Evolutionary conservation across 2,888 invertebrate genomes (phyloP), one percentile per base, ranked within the genome.

Genomic region (Gari tellinella): DNA sequence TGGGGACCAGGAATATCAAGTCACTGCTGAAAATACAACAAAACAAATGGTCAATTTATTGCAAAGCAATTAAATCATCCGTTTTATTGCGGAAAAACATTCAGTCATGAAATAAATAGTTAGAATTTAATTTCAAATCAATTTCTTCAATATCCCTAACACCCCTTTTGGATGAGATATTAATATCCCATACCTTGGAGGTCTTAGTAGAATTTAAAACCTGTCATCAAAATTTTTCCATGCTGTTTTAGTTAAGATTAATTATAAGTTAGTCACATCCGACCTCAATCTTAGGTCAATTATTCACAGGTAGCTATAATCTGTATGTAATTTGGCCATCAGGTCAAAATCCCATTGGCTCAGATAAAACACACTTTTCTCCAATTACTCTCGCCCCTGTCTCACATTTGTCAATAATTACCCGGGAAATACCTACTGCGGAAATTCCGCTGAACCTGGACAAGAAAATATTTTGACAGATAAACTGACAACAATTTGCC

Each of bases 281-380:
- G 38, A 23, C n/a, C 43, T 23, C 26, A 58, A 45, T 31, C 52
- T 51, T 21, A 26, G 43, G 37, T 46, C 58, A 58, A 69, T 58
- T 58, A 63, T 56, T 53, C 43, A 45, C 52, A 58, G 58, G 63
- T 69, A 31, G 46, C 7, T 23, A 15, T 17, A 26, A 55, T 62
- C 62, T 58, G 58, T 45, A 45, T 46, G 25, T 15, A 41, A 51
- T 37, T 63, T 61, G 46, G 45, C 45, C 26, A 45, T 57, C 56
- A 57, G 25, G 51, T 48, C 38, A 57, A 57, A 53, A 52, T 25
- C 40, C 23, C 40, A 52, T 40, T 48, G 49, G 31, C n/a, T 14
- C 25, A 58, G 72, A 72, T 72, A 72, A 65, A 58, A 53, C 72
- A 72, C 72, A 72, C 57, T 37, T 8, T 46, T 58, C 25, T 52